Evolutionary conservation across 2,113 vertebrate species (phyloP).

Genomic region (Morphnarchus princeps): DNA sequence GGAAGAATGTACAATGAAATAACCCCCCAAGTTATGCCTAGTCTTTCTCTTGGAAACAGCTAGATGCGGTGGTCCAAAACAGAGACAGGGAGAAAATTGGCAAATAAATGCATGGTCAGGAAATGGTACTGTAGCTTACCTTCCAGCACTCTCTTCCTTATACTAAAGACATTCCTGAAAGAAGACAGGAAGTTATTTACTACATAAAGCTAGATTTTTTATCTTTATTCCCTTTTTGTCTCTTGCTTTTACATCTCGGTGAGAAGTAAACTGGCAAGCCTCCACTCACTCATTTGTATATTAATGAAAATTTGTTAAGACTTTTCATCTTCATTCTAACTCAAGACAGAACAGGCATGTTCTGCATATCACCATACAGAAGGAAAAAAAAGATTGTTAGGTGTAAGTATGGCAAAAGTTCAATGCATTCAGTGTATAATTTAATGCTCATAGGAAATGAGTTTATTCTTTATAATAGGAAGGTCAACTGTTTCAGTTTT

Average conservation of each 20-base stretch:
- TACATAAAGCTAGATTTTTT: neutral
- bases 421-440: neutral
- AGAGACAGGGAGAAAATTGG: neutral
- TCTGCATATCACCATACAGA: neutral
- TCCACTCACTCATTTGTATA: neutral
- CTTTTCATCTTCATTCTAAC: neutral
- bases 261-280: neutral
- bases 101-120: neutral
- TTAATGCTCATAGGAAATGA: neutral
- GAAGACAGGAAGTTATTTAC: neutral
- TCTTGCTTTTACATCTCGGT: neutral
- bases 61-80: neutral
- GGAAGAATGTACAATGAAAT: neutral
- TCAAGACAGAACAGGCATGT: neutral
- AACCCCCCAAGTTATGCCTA: rapidly evolving
- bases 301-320: slow-evolving; percentile 15
- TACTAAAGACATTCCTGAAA: neutral
- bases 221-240: neutral
- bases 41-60: neutral
- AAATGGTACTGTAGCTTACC: neutral
- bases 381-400: neutral
- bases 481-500: neutral
- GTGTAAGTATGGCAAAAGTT: neutral
- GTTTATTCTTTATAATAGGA: neutral
- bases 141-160: neutral